Base-by-base conservation (phyloP, 1,140 invertebrate species). In the Cyrtorhinus lividipennis region DNA sequence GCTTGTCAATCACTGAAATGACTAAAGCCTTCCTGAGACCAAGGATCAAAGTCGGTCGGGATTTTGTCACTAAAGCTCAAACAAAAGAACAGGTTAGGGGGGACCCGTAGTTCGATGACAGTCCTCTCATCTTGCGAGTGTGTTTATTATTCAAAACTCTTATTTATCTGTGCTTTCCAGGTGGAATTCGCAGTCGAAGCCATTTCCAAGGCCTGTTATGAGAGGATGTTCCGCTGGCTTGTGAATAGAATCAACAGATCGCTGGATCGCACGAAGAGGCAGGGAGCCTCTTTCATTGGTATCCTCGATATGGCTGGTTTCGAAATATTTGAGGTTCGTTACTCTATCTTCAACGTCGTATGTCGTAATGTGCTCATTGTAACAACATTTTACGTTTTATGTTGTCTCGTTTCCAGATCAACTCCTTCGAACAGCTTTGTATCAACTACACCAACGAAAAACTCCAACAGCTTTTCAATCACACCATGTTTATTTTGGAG, bases 361-460 rank as follows among this genome's bases (percentile, higher is more conserved):
- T 56, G 10, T 12, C 23, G 53, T 56, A 38, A 61, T 26, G 61
- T 57, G 27, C 48, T n/a, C n/a, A n/a, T n/a, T n/a, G n/a, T n/a
- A n/a, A n/a, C n/a, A n/a, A n/a, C n/a, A n/a, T n/a, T n/a, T n/a
- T n/a, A n/a, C n/a, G n/a, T n/a, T n/a, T 65, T 24, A 24, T 63
- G 56, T 64, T 67, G 10, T 67, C 62, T 63, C 46, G 61, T 61
- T 74, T 76, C 48, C 71, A 81, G 76, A 76, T 96, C 46, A 99
- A 99, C 73, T 95, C 92, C 0, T 99, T 99, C 72, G 96, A 99
- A 75, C 96, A 99, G 75, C 75, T 99, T 56, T 99, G 97, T 73
- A 99, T 99, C 68, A 99, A 99, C 75, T 99, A 99, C 77, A 99
- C 97, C 0, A 99, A 99, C 74, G 97, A 99, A 74, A 99, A 99